Base-by-base conservation (phyloP, 2,888 invertebrate genomes). In the Pharmacophagus antenor region DNA sequence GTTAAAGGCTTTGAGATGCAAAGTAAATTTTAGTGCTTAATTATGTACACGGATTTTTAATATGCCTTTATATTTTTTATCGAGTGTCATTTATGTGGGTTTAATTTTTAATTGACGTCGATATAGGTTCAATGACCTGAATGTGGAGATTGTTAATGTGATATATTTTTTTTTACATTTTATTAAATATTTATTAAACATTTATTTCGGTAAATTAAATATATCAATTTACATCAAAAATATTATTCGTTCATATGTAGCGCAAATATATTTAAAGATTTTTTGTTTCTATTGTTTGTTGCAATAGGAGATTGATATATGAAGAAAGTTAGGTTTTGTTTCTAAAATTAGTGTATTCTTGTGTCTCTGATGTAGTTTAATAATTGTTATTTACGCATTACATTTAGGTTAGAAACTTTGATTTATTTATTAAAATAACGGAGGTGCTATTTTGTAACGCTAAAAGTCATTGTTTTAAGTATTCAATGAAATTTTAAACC, bases 11-110 rank as follows among this genome's bases (percentile, higher is more conserved):
- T 58, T 58, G 53, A 37, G 48, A 47, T 52, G 48, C 23, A 41
- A 48, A 5, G 27, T 48, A 23, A 52, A 52, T 52, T 58, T 52
- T 31, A 58, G 53, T 53, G 41, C 58, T 53, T 58, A 58, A 58
- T 58, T 53, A 58, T 53, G 41, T 8, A 37, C 20, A 47, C 31
- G 46, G 15, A 23, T 53, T 52, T 41, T 42, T 37, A 49, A 48
- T 41, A n/a, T 48, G 7, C 20, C 17, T 7, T 58, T 47, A 47
- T 20, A 49, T 37, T 58, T 54, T 55, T 53, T 53, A 25, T 53
- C 41, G 48, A 17, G 27, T 54, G 44, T 48, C 47, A 47, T 41
- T 52, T 48, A 53, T 41, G 18, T n/a, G 21, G 10, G 41, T 48
- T 58, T 41, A 23, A 54, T 47, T 42, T 41, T 58, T 23, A 58